Percentiles rank a stretch among this genome's conserved stretches.
phyloP scores from a whole-genome alignment of 2,888 invertebrate genomes.

The Drosophila pullipes region DNA sequence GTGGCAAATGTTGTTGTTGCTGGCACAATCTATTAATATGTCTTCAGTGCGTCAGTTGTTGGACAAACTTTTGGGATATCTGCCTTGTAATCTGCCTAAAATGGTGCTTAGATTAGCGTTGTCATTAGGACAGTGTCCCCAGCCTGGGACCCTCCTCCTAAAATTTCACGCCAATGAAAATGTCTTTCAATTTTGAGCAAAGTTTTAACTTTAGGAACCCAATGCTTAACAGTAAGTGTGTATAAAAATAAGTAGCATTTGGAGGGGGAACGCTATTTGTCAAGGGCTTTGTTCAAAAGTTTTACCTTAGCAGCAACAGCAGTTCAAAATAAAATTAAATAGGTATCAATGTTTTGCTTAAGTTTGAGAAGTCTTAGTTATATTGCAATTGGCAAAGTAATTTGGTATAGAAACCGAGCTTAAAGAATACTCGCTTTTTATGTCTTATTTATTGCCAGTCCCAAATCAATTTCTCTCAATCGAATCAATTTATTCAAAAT shows the following conservation, averaged over 20 bases:
- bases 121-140: constrained; percentile 62
- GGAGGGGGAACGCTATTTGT: constrained; percentile 18
- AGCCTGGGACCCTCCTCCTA: constrained; percentile 4
- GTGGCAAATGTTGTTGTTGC: constrained; percentile 19
- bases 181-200: constrained; percentile 25
- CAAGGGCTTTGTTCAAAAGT: constrained; percentile 55
- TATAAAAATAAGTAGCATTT: constrained; percentile 11
- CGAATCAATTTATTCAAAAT: constrained; percentile 4
- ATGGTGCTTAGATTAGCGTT: constrained; percentile 69
- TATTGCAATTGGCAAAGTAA: constrained; percentile 29
- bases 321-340: constrained; percentile 44
- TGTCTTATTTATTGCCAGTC: not conserved
- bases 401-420: constrained; percentile 34
- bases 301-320: constrained; percentile 30
- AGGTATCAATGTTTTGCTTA: constrained; percentile 74
- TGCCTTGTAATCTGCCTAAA: constrained; percentile 40
- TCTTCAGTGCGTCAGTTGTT: constrained; percentile 61
- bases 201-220: constrained; percentile 21
- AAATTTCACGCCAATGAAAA: constrained; percentile 27
- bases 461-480: not conserved
- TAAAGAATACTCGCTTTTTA: not conserved
- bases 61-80: constrained; percentile 45
- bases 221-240: not conserved
- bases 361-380: constrained; percentile 8
- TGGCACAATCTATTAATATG: constrained; percentile 52